These are phyloP conservation scores for Tenualosa ilisha DNA, from an alignment of 2,797 vertebrate species.

Conservation along the genomic window DNA sequence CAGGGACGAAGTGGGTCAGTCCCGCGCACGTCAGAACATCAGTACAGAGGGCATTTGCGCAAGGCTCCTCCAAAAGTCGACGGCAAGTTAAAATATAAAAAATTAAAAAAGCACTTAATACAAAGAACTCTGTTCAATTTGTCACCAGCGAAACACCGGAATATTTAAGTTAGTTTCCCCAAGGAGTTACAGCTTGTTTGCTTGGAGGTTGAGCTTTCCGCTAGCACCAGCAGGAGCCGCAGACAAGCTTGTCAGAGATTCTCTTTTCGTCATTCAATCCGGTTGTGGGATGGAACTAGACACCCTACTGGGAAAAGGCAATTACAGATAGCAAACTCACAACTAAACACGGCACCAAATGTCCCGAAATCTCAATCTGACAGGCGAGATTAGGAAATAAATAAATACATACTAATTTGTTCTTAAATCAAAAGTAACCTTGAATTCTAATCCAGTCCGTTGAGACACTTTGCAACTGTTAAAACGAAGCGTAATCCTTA, in stretches of 20 bases:
- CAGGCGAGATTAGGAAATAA: not conserved
- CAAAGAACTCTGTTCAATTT: not conserved
- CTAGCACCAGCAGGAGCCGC: not conserved
- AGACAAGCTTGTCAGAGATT: not conserved
- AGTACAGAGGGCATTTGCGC: slow-evolving; percentile 17
- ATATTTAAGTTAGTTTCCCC: not conserved
- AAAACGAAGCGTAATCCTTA: too few species aligned
- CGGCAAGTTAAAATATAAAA: not conserved
- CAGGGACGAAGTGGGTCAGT: slow-evolving; percentile 23
- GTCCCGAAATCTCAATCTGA: not conserved
- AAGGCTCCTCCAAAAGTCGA: not conserved
- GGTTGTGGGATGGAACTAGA: slow-evolving; percentile 25
- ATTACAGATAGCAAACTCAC: slow-evolving; percentile 4
- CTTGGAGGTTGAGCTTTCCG: not conserved
- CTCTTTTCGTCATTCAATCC: slow-evolving; percentile 22
- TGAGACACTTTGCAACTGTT: not conserved
- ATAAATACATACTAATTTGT: not conserved
- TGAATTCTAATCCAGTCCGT: not conserved
- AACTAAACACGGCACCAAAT: not conserved
- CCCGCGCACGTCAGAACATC: slow-evolving; percentile 24
- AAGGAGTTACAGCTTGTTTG: not conserved
- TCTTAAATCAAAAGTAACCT: too few species aligned
- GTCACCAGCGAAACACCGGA: not conserved
- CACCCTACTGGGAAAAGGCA: slow-evolving; percentile 18
- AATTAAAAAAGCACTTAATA: not conserved